phyloP scores from a whole-genome alignment of 2,888 invertebrate genomes.

The Patella caerulea region DNA sequence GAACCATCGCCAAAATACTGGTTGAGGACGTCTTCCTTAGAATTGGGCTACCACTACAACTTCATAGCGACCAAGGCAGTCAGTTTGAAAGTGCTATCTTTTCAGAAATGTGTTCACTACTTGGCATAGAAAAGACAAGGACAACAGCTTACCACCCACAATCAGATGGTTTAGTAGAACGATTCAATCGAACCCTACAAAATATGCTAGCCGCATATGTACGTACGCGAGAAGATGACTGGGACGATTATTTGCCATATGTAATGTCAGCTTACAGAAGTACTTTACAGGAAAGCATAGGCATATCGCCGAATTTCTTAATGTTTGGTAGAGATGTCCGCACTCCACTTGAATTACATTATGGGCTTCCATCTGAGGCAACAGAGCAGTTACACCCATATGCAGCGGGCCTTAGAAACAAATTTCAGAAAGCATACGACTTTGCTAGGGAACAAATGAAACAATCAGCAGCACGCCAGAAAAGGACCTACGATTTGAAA shows the following conservation, averaged over 20 bases:
- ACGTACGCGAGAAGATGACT: not conserved
- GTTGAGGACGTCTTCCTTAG: slow-evolving; percentile 12
- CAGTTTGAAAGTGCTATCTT: slow-evolving; percentile 2
- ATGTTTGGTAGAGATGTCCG: not conserved
- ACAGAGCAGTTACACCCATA: not conserved
- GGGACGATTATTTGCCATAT: not conserved
- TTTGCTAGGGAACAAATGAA: not conserved
- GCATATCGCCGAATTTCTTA: not conserved
- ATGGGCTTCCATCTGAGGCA: not conserved
- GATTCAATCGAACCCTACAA: slow-evolving; percentile 26
- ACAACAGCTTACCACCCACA: slow-evolving; percentile 22
- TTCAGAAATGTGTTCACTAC: too few species aligned
- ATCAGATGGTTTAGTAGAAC: slow-evolving; percentile 38
- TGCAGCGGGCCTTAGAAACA: not conserved
- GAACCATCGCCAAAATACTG: not conserved
- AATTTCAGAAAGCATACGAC: not conserved
- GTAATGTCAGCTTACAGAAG: not conserved
- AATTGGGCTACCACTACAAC: slow-evolving; percentile 23
- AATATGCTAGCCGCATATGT: slow-evolving; percentile 27
- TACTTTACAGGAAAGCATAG: not conserved
- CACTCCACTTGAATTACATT: not conserved
- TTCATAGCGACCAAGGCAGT: not conserved
- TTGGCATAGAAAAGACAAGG: slow-evolving; percentile 16
- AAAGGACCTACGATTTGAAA: not conserved
- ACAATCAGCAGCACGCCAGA: not conserved